These are phyloP conservation scores for Rhorus exstirpatorius DNA, from an alignment of 2,888 invertebrate species.

Conservation along the genomic window DNA sequence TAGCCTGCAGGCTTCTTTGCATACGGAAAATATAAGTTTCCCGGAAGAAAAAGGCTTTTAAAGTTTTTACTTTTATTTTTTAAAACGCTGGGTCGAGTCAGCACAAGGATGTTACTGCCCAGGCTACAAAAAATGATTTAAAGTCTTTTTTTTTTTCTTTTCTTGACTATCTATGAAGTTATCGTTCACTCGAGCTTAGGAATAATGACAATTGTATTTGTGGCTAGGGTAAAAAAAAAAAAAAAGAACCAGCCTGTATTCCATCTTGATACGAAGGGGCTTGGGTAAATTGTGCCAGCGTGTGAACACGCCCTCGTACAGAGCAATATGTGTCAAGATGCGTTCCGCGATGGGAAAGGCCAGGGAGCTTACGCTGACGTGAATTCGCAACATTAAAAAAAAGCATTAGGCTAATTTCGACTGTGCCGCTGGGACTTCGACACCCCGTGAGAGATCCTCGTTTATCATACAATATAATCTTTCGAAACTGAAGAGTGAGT, in stretches of 20 bases:
- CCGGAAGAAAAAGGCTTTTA: no score
- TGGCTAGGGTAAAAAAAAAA: background rate
- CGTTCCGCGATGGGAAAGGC: background rate
- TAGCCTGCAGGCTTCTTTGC: no score
- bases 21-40: no score
- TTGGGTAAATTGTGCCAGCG: background rate
- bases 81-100: background rate
- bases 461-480: constrained; percentile 39
- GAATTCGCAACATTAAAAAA: constrained; percentile 70
- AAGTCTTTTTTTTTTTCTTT: background rate
- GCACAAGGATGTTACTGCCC: background rate
- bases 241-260: background rate
- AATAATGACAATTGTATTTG: background rate
- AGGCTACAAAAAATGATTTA: background rate
- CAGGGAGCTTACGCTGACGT: constrained; percentile 7
- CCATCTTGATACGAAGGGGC: background rate
- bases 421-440: constrained; percentile 14
- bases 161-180: background rate
- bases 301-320: background rate
- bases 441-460: constrained; percentile 26
- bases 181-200: background rate
- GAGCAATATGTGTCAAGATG: constrained; percentile 14
- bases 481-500: background rate
- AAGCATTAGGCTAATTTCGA: constrained; percentile 72
- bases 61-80: no score